A percentile compares a stretch with the other conserved stretches of the same genome.
phyloP scores from a whole-genome alignment of 37 sponge, comb jelly and placozoan species.

The Crambe crambe region DNA sequence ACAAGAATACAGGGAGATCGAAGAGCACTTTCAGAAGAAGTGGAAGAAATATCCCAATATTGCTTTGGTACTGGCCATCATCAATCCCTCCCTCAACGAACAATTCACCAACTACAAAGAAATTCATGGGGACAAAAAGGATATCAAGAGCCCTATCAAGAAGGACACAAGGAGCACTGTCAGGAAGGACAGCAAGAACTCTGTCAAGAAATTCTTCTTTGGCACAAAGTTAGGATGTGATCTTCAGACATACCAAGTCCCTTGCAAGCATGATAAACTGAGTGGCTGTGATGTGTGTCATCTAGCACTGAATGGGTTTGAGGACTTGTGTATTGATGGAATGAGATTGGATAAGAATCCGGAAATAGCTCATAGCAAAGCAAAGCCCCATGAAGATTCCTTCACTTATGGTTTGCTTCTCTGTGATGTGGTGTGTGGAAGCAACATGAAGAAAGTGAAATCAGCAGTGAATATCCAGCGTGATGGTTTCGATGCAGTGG shows the following conservation, averaged over 20 bases:
- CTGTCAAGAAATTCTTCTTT: not conserved
- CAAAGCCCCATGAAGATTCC: not conserved
- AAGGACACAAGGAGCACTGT: too few species aligned
- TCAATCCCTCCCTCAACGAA: not conserved
- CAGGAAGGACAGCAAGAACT: not conserved
- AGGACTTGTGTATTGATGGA: too few species aligned
- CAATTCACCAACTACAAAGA: not conserved
- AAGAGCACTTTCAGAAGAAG: not conserved
- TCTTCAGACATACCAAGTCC: not conserved
- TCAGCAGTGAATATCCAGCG: slow-evolving; percentile 3
- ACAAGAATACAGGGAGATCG: not conserved
- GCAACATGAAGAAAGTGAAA: not conserved
- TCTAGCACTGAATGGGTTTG: not conserved
- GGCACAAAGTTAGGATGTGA: not conserved
- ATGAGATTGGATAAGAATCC: not conserved
- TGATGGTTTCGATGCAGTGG: slow-evolving; percentile 39
- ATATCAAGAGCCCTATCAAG: not conserved
- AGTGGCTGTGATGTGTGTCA: not conserved
- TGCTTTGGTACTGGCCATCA: not conserved
- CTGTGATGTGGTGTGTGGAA: slow-evolving; percentile 27
- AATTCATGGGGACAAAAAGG: not conserved
- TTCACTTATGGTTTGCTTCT: not conserved
- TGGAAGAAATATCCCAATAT: not conserved
- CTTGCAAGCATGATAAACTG: not conserved
- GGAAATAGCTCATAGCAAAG: not conserved